Evolutionary conservation across 2,797 vertebrate species (phyloP).

Genomic region (Notamacropus eugenii): DNA sequence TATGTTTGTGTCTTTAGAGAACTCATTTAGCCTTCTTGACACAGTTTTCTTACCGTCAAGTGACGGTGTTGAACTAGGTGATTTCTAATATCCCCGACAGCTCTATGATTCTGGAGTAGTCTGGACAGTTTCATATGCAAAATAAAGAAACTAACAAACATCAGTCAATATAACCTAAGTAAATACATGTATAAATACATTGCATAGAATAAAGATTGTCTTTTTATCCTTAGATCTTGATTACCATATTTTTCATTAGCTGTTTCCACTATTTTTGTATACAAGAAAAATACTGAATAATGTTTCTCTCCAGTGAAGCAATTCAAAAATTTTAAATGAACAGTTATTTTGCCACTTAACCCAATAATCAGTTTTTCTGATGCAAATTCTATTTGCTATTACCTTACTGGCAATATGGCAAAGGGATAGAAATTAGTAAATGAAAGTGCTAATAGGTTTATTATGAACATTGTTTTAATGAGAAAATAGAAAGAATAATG

Average conservation of each 20-base stretch:
- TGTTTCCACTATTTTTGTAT: not conserved
- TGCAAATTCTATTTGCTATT: not conserved
- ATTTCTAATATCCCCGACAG: not conserved
- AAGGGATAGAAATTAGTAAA: not conserved
- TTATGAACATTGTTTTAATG: not conserved
- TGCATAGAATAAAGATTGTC: not conserved
- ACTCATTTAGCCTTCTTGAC: not conserved
- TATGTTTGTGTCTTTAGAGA: not conserved
- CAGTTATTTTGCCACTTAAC: not conserved
- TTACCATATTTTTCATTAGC: not conserved
- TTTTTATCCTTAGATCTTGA: not conserved
- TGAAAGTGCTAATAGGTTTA: not conserved
- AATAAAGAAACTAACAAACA: not conserved
- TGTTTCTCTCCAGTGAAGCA: not conserved
- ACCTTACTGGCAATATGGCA: not conserved
- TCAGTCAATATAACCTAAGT: constrained; percentile 41
- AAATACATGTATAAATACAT: constrained; percentile 54
- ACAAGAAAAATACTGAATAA: not conserved
- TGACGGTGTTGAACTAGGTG: not conserved
- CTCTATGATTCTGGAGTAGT: not conserved
- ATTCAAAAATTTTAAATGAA: not conserved
- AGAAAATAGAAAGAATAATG: not conserved
- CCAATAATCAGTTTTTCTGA: not conserved
- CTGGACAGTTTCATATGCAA: not conserved
- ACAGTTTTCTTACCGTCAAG: not conserved